Conservation (phyloP, 2,113 vertebrate genomes). For the Hypanus sabinus region DNA sequence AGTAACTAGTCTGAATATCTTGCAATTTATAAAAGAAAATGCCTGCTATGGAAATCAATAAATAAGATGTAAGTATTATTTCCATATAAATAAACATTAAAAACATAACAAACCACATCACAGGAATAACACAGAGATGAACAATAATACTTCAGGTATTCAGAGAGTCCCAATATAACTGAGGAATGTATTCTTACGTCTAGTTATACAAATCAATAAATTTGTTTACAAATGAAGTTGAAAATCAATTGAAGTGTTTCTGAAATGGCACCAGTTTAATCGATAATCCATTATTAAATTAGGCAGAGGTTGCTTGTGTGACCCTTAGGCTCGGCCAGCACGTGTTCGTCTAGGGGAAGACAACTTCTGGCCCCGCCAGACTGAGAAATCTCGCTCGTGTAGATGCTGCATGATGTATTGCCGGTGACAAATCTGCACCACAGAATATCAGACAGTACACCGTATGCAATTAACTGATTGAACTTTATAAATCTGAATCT, state of each 20-base stretch:
- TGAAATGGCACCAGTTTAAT: not conserved
- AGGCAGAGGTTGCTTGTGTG: not conserved
- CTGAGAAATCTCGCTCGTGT: too few species aligned
- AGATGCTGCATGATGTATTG: too few species aligned
- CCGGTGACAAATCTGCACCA: too few species aligned
- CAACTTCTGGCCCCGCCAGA: too few species aligned
- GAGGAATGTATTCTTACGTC: not conserved
- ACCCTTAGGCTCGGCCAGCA: too few species aligned
- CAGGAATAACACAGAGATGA: not conserved
- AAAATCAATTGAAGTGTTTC: slow-evolving; percentile 6
- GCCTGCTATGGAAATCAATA: not conserved
- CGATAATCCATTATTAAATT: not conserved
- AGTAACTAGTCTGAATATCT: not conserved
- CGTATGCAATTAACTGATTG: too few species aligned
- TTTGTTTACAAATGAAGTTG: not conserved
- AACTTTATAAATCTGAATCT: too few species aligned
- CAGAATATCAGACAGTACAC: too few species aligned
- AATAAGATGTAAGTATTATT: not conserved
- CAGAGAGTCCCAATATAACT: not conserved
- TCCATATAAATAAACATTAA: not conserved
- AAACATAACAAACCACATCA: not conserved
- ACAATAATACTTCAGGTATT: not conserved
- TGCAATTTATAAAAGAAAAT: not conserved
- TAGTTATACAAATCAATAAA: not conserved
- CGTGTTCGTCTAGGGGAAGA: too few species aligned